phyloP scores from a whole-genome alignment of 1,140 invertebrate species.

The Notospermus geniculatus region DNA sequence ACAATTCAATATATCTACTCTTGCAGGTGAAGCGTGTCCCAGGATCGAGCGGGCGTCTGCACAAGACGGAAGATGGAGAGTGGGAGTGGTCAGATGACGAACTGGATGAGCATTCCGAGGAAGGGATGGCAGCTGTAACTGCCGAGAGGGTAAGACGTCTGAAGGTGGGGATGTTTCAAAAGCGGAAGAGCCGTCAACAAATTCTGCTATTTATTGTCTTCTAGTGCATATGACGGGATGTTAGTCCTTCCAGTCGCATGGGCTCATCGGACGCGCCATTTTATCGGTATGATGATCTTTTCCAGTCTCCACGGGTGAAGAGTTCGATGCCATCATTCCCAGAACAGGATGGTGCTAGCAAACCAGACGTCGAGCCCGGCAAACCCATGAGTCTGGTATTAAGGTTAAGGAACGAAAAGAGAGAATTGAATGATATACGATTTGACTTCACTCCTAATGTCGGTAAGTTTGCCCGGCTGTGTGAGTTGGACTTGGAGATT shows the following conservation, averaged over 20 bases:
- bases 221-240: too few relatives aligned
- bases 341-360: too few relatives aligned
- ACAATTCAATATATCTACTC: too few relatives aligned
- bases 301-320: constrained; percentile 34
- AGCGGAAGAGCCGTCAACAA: too few relatives aligned
- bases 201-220: too few relatives aligned
- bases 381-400: constrained; percentile 72
- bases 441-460: constrained; percentile 91
- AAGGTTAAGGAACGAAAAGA: constrained; percentile 80
- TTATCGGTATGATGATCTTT: neutral
- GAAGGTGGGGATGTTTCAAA: too few relatives aligned
- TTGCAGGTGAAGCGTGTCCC: constrained; percentile 66
- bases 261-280: too few relatives aligned
- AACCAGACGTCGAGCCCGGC: constrained; percentile 3
- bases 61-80: constrained; percentile 91
- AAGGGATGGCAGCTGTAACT: constrained; percentile 36
- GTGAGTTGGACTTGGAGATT: neutral
- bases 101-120: constrained; percentile 61
- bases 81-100: constrained; percentile 96
- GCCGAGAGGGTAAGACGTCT: constrained; percentile 35
- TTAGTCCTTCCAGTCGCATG: too few relatives aligned
- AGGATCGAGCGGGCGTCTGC: constrained; percentile 85
- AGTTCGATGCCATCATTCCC: constrained; percentile 3
- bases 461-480: constrained; percentile 39
- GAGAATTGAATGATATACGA: constrained; percentile 94